A percentile compares a stretch with the other conserved stretches of the same genome.
These are phyloP conservation scores for Tenthredo amoena DNA, from an alignment of 2,888 invertebrate genomes.

Conservation along the genomic window DNA sequence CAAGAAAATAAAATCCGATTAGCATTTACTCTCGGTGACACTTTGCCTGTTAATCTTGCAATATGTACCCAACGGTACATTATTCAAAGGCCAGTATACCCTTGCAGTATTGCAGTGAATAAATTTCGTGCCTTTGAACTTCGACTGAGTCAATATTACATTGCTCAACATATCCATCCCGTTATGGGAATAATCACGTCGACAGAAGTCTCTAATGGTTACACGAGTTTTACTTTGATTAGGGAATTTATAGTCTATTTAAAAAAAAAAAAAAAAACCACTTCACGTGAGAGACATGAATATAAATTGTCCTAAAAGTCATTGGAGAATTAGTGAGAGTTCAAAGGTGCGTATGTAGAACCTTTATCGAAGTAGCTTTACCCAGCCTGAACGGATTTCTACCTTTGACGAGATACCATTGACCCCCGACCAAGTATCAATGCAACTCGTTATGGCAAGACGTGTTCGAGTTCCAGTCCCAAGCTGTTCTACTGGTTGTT, in stretches of 20 bases:
- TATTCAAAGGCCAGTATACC: background rate
- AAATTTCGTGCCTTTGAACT: conserved; percentile 38
- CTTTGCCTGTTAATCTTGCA: background rate
- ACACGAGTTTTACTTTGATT: background rate
- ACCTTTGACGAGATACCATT: conserved; percentile 58
- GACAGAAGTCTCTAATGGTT: background rate
- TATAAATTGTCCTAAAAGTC: background rate
- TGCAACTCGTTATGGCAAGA: conserved; percentile 60
- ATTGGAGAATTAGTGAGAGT: background rate
- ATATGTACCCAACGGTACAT: conserved; percentile 35
- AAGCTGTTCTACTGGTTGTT: conserved; percentile 62
- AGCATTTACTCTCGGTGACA: background rate
- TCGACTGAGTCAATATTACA: conserved; percentile 21
- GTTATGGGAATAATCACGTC: background rate
- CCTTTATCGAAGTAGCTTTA: background rate
- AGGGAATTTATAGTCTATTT: background rate
- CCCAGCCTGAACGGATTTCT: background rate
- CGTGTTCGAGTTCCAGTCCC: conserved; percentile 62
- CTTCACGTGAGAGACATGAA: background rate
- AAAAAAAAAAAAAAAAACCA: background rate
- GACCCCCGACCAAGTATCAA: conserved; percentile 60
- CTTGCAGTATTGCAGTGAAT: conserved; percentile 3
- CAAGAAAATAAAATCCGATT: conserved; percentile 63
- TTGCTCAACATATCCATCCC: background rate
- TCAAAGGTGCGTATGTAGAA: background rate